A percentile compares a stretch with the other conserved stretches of the same genome.
phyloP scores from a whole-genome alignment of 2,888 invertebrate genomes.

The Odontomyia ornata region DNA sequence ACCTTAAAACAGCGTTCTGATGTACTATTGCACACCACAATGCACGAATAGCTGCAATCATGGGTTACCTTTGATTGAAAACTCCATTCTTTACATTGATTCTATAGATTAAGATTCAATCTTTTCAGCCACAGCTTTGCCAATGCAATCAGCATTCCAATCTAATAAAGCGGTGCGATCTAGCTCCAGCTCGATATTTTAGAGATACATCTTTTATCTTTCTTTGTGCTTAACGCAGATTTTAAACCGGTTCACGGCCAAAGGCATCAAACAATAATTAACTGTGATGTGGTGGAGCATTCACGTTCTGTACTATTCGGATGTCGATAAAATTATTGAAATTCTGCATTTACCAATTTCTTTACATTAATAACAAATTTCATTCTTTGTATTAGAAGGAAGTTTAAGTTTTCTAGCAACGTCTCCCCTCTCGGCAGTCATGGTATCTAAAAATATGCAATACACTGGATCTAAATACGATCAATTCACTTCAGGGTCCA shows the following conservation, averaged over 20 bases:
- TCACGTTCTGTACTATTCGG: neutral
- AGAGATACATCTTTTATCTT: conserved; percentile 24
- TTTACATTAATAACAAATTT: neutral
- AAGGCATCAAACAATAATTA: conserved; percentile 22
- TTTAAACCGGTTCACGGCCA: conserved; percentile 30
- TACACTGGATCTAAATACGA: too few relatives aligned
- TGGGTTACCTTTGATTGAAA: too few relatives aligned
- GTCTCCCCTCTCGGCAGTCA: too few relatives aligned
- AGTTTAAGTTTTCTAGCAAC: too few relatives aligned
- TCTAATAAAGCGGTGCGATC: conserved; percentile 13
- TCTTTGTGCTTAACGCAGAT: neutral
- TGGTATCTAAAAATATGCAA: too few relatives aligned
- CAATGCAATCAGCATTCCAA: conserved; percentile 35
- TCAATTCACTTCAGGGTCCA: too few relatives aligned
- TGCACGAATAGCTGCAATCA: too few relatives aligned
- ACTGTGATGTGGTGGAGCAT: neutral
- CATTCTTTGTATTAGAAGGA: neutral
- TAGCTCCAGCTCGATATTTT: conserved; percentile 1
- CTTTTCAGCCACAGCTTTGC: neutral
- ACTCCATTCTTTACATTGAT: too few relatives aligned
- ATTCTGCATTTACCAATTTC: conserved; percentile 33
- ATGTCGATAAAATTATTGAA: conserved; percentile 2
- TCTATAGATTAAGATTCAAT: neutral
- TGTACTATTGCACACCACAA: too few relatives aligned
- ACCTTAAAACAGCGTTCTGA: too few relatives aligned